Conservation (phyloP, 2,888 invertebrate species). For the Aethes cnicana region DNA sequence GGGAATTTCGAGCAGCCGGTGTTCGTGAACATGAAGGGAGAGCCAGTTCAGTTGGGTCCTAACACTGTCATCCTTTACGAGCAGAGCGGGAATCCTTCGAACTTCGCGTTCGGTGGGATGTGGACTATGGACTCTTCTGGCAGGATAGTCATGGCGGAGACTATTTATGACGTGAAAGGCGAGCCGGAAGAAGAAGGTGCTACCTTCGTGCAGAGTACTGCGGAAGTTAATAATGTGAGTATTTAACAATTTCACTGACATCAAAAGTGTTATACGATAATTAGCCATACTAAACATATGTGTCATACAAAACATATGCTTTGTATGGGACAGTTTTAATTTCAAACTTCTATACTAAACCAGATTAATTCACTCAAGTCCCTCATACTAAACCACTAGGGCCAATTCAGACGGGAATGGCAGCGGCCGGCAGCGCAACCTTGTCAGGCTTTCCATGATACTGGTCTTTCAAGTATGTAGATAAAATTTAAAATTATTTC, state of each 20-base stretch:
- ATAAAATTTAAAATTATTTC: no score
- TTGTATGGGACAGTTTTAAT: no score
- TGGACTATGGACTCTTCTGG: conserved; percentile 78
- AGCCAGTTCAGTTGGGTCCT: conserved; percentile 75
- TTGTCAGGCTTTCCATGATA: no score
- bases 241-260: neutral
- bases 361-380: no score
- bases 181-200: conserved; percentile 72
- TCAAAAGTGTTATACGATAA: no score
- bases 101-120: conserved; percentile 77
- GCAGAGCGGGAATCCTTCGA: conserved; percentile 73
- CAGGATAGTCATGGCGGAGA: conserved; percentile 78
- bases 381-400: no score
- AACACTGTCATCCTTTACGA: conserved; percentile 78
- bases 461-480: no score
- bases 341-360: no score
- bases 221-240: conserved; percentile 71
- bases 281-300: no score
- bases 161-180: conserved; percentile 77
- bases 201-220: conserved; percentile 68
- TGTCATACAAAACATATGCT: no score
- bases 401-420: no score
- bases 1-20: conserved; percentile 78
- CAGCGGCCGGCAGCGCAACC: no score
- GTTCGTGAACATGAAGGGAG: conserved; percentile 78